These are phyloP conservation scores for Melangyna quadrimaculata DNA, from an alignment of 2,888 invertebrate genomes.

Conservation along the genomic window DNA sequence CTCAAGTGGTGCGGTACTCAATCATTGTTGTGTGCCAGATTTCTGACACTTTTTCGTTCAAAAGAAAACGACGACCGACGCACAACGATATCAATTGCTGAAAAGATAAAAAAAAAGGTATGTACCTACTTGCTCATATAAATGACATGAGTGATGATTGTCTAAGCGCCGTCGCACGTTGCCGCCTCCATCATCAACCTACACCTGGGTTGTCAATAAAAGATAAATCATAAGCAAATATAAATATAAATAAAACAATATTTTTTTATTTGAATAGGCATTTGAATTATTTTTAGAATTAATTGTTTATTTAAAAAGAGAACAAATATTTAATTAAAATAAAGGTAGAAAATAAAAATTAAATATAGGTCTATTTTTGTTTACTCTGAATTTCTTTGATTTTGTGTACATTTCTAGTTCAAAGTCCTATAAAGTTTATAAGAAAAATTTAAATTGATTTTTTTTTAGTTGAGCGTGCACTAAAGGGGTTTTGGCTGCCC, in stretches of 20 bases:
- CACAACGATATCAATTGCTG: background rate
- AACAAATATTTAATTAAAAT: background rate
- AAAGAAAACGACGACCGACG: background rate
- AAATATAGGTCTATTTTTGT: no score
- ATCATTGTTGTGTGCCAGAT: slow-evolving; percentile 61
- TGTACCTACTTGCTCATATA: slow-evolving; percentile 27
- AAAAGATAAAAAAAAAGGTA: background rate
- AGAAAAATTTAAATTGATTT: no score
- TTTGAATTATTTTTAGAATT: background rate
- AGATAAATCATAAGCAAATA: slow-evolving; percentile 21
- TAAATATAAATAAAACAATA: background rate
- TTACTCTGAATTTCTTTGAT: no score
- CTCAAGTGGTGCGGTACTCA: slow-evolving; percentile 65
- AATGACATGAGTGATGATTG: slow-evolving; percentile 44
- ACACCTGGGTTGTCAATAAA: slow-evolving; percentile 58
- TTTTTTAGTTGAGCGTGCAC: no score
- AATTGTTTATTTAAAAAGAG: background rate
- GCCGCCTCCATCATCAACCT: slow-evolving; percentile 3
- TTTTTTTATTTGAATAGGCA: slow-evolving; percentile 6
- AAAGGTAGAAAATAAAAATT: background rate
- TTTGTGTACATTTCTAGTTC: no score
- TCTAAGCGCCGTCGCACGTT: slow-evolving; percentile 31
- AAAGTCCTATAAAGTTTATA: no score
- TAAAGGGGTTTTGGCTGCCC: no score
- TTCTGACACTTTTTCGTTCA: slow-evolving; percentile 49